These are phyloP conservation scores for Neolamprologus devosi DNA, from an alignment of 2,113 vertebrate genomes.

Conservation along the genomic window DNA sequence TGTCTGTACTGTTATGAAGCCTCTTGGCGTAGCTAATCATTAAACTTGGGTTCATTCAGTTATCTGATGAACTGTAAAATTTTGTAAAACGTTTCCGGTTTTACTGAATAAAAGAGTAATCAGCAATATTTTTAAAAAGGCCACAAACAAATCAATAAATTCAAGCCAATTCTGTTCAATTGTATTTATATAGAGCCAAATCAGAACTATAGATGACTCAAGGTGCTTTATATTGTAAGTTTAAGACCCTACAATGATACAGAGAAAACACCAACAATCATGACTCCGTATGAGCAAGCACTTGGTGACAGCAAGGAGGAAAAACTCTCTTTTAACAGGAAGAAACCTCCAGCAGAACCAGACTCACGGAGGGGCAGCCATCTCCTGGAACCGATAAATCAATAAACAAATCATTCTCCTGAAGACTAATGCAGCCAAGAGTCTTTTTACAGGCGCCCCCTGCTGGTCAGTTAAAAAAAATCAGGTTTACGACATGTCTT, in stretches of 20 bases:
- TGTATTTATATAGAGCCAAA: neutral
- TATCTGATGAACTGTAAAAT: neutral
- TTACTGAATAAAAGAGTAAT: neutral
- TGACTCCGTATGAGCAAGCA: neutral
- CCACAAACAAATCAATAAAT: neutral
- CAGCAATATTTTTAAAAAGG: neutral
- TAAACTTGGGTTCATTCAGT: neutral
- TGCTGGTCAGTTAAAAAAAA: neutral
- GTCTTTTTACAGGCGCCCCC: neutral
- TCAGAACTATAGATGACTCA: neutral
- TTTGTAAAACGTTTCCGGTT: rapidly evolving
- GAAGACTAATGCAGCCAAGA: neutral
- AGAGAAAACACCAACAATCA: neutral
- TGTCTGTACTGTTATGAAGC: neutral
- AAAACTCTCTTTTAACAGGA: neutral
- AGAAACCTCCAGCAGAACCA: neutral
- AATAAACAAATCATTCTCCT: neutral
- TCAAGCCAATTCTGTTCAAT: neutral
- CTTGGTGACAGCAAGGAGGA: neutral
- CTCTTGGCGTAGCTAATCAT: neutral
- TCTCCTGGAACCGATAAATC: neutral
- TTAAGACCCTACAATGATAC: neutral
- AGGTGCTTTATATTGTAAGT: neutral
- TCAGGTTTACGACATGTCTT: neutral
- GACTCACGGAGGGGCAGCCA: neutral